phyloP scores from a whole-genome alignment of 2,888 invertebrate genomes.

The Notodonta ziczac region DNA sequence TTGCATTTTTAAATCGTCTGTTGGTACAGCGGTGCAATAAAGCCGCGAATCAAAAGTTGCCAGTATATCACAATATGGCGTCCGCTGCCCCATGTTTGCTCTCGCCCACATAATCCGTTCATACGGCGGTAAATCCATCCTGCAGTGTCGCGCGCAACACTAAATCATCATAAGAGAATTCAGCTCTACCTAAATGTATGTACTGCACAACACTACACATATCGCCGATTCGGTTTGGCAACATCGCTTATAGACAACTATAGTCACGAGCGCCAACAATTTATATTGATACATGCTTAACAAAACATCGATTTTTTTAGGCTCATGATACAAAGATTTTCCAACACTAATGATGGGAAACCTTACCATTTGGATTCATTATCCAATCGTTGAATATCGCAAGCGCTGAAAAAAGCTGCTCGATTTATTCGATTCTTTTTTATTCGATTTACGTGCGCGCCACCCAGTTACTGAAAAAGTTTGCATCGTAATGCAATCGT shows the following conservation, averaged over 20 bases:
- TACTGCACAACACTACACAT: slow-evolving; percentile 57
- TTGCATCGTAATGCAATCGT: slow-evolving; percentile 81
- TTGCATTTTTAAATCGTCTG: slow-evolving; percentile 56
- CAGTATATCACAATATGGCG: slow-evolving; percentile 82
- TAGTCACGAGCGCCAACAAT: slow-evolving; percentile 35
- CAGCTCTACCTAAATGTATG: slow-evolving; percentile 55
- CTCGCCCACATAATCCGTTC: slow-evolving; percentile 85
- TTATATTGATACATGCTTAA: slow-evolving; percentile 40
- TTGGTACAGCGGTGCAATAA: slow-evolving; percentile 67
- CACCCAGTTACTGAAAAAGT: slow-evolving; percentile 79
- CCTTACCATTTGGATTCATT: slow-evolving; percentile 70
- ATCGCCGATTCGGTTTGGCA: slow-evolving; percentile 61
- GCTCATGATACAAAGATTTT: slow-evolving; percentile 36
- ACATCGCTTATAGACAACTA: slow-evolving; percentile 46
- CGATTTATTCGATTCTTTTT: slow-evolving; percentile 73
- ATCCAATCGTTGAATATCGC: slow-evolving; percentile 65
- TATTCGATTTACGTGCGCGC: slow-evolving; percentile 67
- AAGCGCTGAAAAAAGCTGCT: slow-evolving; percentile 63
- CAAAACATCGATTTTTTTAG: slow-evolving; percentile 42
- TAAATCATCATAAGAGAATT: slow-evolving; percentile 85
- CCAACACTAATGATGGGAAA: slow-evolving; percentile 51
- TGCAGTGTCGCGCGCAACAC: slow-evolving; percentile 73
- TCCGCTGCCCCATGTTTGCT: slow-evolving; percentile 82
- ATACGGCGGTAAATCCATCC: slow-evolving; percentile 83
- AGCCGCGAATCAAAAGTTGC: slow-evolving; percentile 81